Base-by-base conservation (phyloP, 2,888 invertebrate species). In the Cephus nigrinus region DNA sequence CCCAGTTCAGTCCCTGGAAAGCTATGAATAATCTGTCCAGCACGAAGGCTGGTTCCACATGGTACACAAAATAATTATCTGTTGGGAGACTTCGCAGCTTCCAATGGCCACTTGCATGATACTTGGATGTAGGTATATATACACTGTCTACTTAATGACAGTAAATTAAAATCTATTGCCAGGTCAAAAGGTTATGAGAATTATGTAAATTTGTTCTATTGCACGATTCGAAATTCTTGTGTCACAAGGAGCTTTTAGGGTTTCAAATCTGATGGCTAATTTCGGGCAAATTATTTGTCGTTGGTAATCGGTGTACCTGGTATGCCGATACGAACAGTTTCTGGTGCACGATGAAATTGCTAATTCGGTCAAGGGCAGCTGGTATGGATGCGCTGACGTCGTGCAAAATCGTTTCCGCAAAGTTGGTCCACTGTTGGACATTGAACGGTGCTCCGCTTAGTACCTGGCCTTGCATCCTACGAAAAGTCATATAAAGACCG, bases 401-500 rank as follows among this genome's bases (percentile, higher is more conserved):
- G 85, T 93, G 92, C 75, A 96, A 90, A 31, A 96, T 93, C 0
- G 94, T 93, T 78, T 95, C 94, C 0, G 95, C 94, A 81, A 97
- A 90, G 90, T 95, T 95, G 77, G 93, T 88, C 93, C 95, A 93
- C 9, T 94, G 93, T 72, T 92, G 92, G 79, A 92, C 90, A 75
- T 92, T 89, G 90, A 84, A 90, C 89, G 78, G 88, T 84, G 73
- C 91, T 90, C 78, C 79, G 40, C 84, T 82, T 86, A 87, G 69
- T 3, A 87, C 82, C 73, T 92, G 91, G 71, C 83, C 84, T 80
- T 94, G 93, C 89, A 94, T 94, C 83, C 94, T 92, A 78, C 95
- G 91, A 88, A 95, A 96, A 73, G 93, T 93, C 81, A 93, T 93
- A 89, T 96, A 96, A 76, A 96, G 90, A 0, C 94, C 94, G 81